Evolutionary conservation across 30 jellyfish, hydroid and myxozoan species (phyloP).

Genomic region (Hydra vulgaris): DNA sequence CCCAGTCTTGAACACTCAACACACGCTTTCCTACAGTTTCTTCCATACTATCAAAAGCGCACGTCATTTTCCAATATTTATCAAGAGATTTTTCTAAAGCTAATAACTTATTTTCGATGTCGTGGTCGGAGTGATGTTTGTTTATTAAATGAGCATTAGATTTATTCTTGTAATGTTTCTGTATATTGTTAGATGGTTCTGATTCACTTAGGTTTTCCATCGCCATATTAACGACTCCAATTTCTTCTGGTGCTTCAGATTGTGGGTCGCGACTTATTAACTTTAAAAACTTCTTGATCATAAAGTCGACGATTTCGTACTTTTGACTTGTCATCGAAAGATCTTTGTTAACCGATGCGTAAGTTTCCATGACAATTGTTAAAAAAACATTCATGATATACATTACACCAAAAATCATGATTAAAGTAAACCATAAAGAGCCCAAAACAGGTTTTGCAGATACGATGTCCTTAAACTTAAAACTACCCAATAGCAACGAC

Average conservation of each 20-base stretch:
- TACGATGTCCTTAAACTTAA: conserved; percentile 52
- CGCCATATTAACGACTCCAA: conserved; percentile 25
- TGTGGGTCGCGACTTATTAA: conserved; percentile 56
- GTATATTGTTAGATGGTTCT: background rate
- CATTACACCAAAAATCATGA: conserved; percentile 90
- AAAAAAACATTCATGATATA: conserved; percentile 90
- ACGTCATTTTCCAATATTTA: conserved; percentile 60
- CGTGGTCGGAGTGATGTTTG: conserved; percentile 35
- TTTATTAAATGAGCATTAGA: background rate
- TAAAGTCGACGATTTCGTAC: conserved; percentile 89
- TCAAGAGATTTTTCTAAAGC: conserved; percentile 60
- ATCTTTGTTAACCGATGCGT: conserved; percentile 80
- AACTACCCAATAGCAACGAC: conserved; percentile 80
- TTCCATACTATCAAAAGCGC: conserved; percentile 45
- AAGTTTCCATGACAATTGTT: conserved; percentile 87
- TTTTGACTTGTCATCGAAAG: conserved; percentile 62
- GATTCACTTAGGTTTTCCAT: background rate
- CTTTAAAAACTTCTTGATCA: conserved; percentile 66
- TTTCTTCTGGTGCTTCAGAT: conserved; percentile 13
- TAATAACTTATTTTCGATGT: conserved; percentile 58
- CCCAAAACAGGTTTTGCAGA: conserved; percentile 79
- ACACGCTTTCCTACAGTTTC: background rate
- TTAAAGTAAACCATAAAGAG: conserved; percentile 63
- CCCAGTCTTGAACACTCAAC: background rate
- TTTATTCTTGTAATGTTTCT: background rate